phyloP scores from a whole-genome alignment of 2,113 vertebrate species.

The Redunca redunca region DNA sequence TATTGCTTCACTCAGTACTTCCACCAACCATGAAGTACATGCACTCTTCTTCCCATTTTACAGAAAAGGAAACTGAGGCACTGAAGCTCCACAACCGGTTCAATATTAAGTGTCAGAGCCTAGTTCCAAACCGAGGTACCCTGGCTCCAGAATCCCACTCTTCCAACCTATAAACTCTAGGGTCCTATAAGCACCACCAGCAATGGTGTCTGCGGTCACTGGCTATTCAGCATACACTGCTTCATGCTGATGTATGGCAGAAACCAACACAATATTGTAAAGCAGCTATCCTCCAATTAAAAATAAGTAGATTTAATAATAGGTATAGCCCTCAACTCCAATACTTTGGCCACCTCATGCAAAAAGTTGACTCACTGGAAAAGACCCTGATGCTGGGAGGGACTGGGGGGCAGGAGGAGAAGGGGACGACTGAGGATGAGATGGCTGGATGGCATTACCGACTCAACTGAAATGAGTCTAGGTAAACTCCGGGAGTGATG shows the following conservation, averaged over 20 bases:
- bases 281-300: not conserved
- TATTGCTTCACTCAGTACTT: fast-evolving
- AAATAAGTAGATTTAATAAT: not conserved
- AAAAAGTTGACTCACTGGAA: too few species aligned
- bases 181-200: fast-evolving
- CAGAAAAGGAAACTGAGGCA: not conserved
- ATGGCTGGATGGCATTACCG: too few species aligned
- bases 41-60: not conserved
- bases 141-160: not conserved
- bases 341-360: too few species aligned
- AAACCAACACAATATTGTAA: not conserved
- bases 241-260: not conserved
- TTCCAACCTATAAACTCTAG: not conserved
- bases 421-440: too few species aligned
- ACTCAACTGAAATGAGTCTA: too few species aligned
- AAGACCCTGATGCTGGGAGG: too few species aligned
- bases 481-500: too few species aligned
- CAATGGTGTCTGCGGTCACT: fast-evolving
- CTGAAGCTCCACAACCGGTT: not conserved
- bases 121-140: not conserved
- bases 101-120: not conserved
- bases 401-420: too few species aligned
- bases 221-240: not conserved
- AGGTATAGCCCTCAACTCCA: not conserved
- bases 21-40: not conserved